Base-by-base conservation (phyloP, 2,113 vertebrate species). In the Hydrolagus affinis region DNA sequence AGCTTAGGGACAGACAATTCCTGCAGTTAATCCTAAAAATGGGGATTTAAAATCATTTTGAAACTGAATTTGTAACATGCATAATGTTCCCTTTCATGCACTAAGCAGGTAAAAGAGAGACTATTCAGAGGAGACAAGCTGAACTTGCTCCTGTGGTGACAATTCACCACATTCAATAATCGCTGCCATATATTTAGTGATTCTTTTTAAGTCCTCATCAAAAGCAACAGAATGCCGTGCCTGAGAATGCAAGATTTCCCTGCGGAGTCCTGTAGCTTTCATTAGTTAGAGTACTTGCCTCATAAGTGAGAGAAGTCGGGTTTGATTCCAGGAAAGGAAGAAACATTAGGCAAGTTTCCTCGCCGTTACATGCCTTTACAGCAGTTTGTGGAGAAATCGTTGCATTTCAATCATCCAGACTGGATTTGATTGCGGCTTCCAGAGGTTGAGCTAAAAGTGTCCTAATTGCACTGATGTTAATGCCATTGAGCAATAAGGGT, bases 391-490 rank as follows among this genome's bases (percentile, higher is more conserved):
- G n/a, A 28, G 25, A 80, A 78, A 62, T 14, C 14, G 11, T 59
- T 80, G 62, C 76, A 62, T 1, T 62, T 64, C 56, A 44, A 28
- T 80, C 57, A 8, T 57, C 76, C 57, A 7, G 23, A 14, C 62
- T 83, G 25, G 17, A 83, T 83, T 66, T 83, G 60, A 83, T 62
- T 25, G 30, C 78, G 11, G 78, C 15, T 66, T 68, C 9, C 78
- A 83, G 15, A 83, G 44, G 30, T 15, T 75, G 73, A 56, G n/a
- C n/a, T n/a, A n/a, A n/a, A n/a, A n/a, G n/a, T n/a, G n/a, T n/a
- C n/a, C n/a, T n/a, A n/a, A n/a, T n/a, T n/a, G n/a, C 73, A 19
- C 73, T 64, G 64, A 60, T 83, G 21, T 17, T 68, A 30, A 66
- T 83, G 78, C 32, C 78, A 83, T 32, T 44, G 23, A 32, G 62